Base-by-base conservation (phyloP, 2,797 vertebrate species). In the Pangasius krempfi region DNA sequence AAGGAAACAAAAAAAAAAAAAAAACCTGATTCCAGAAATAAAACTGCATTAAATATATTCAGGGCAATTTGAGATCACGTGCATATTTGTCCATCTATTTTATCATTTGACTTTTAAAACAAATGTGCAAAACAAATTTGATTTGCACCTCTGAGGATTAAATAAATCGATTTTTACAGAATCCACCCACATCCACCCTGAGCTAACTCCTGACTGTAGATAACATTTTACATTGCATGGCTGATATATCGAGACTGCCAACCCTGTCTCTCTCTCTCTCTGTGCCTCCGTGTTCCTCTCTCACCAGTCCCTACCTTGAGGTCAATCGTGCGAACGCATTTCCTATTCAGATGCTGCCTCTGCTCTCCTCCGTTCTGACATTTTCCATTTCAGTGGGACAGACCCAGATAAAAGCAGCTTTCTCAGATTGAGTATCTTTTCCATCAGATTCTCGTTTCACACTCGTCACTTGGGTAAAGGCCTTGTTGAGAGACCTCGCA, bases 281-380 rank as follows among this genome's bases (percentile, higher is more conserved):
- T 12, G 72, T 25, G 72, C 40, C 40, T 75, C 72, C 4, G 22
- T 75, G 40, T 27, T 75, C 40, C 64, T 62, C n/a, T 22, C 27
- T 73, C 44, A 44, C 72, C 54, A 82, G 25, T 79, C 37, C 85
- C 86, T 84, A 70, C 87, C 86, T 90, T 81, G 8, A 92, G 89
- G 84, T 90, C 90, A 92, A 84, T 90, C 88, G 90, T 93, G 66
- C 56, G 44, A 52, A 93, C 40, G 54, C 80, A 93, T 93, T 93
- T 93, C 76, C 89, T 91, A 93, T 91, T 93, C 88, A 92, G 93
- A 90, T 91, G 88, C 58, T 88, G 88, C 92, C 92, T 91, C 89
- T 90, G 92, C 86, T 89, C 87, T 87, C 91, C 91, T 92, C 84
- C 54, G 6, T 66, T 88, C 37, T 89, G 72, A 91, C 88, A 72